phyloP scores from a whole-genome alignment of 2,797 vertebrate genomes.

The Podarcis siculus region DNA sequence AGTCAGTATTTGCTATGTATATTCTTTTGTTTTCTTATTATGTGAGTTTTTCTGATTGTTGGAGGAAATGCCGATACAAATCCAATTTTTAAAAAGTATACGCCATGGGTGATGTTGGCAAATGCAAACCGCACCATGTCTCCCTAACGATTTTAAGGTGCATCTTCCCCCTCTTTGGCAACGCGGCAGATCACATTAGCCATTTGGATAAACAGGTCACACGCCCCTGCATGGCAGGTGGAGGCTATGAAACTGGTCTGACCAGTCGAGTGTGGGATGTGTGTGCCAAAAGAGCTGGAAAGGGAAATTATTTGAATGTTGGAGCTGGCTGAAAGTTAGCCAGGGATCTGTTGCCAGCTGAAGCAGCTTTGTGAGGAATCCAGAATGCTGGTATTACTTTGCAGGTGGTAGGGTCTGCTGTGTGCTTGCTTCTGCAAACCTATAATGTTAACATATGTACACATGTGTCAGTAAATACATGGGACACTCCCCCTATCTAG shows the following conservation, averaged over 20 bases:
- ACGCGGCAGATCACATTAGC: background rate
- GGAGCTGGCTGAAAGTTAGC: background rate
- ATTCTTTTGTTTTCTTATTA: too few species aligned
- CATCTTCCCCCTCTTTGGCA: too few species aligned
- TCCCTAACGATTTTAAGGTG: too few species aligned
- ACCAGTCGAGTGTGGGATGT: background rate
- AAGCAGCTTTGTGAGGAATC: background rate
- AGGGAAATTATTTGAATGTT: background rate
- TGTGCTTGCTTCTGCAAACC: background rate
- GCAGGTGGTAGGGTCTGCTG: background rate
- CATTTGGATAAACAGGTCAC: background rate
- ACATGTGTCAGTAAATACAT: background rate
- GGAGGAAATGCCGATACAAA: too few species aligned
- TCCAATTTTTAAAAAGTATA: too few species aligned
- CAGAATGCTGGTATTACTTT: background rate
- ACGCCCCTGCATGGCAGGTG: background rate
- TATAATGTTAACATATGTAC: background rate
- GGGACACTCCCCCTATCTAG: background rate
- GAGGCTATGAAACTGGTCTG: conserved; percentile 3
- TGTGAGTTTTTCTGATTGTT: too few species aligned
- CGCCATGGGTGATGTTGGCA: too few species aligned
- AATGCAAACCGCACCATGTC: too few species aligned
- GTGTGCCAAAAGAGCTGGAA: background rate
- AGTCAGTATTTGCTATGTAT: too few species aligned
- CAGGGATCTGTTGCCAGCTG: background rate